Conservation (phyloP, 2,113 vertebrate species). For the Dicrurus megarhynchus region DNA sequence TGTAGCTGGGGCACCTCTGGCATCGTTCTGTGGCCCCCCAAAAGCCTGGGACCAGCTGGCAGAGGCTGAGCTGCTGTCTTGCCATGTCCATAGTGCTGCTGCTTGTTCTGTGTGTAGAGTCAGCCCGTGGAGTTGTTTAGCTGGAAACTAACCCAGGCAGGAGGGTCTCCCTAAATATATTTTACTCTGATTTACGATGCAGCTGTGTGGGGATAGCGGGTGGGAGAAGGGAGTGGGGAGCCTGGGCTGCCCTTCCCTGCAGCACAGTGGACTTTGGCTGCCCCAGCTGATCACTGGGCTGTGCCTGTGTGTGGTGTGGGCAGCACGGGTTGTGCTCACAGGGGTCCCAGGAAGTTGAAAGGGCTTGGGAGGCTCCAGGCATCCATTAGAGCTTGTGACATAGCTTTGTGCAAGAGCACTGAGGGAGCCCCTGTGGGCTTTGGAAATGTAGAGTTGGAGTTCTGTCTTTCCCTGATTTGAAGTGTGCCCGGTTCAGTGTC, state of each 20-base stretch:
- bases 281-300: not conserved
- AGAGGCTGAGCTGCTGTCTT: accelerated
- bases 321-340: accelerated
- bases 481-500: not conserved
- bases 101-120: not conserved
- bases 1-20: not conserved
- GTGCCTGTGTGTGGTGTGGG: not conserved
- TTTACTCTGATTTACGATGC: not conserved
- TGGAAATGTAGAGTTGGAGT: not conserved
- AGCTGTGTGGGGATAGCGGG: not conserved
- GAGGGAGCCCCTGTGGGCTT: not conserved
- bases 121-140: accelerated
- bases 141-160: not conserved
- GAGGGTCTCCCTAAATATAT: not conserved
- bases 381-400: accelerated
- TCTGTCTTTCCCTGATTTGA: not conserved
- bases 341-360: not conserved
- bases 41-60: not conserved
- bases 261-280: not conserved
- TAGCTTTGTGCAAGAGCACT: accelerated
- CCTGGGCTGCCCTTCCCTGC: not conserved
- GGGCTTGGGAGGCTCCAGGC: not conserved
- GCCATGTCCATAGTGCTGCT: not conserved
- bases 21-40: accelerated
- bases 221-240: not conserved